These are phyloP conservation scores for Nematostella vectensis DNA, from an alignment of 92 coral and sea anemone species.

Conservation along the genomic window DNA sequence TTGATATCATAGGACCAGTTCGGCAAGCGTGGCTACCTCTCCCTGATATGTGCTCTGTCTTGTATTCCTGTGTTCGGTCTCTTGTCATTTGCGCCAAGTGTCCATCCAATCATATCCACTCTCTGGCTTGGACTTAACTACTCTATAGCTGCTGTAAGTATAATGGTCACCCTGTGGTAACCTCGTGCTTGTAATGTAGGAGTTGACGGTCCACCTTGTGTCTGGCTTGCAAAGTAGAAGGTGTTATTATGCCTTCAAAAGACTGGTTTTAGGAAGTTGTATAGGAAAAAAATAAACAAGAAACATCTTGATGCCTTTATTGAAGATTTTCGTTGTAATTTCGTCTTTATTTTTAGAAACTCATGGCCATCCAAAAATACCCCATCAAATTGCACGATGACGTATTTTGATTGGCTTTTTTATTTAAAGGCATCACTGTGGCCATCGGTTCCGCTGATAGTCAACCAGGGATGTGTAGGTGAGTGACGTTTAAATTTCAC, in stretches of 20 bases:
- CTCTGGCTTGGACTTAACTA: conserved; percentile 78
- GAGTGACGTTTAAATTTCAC: no score
- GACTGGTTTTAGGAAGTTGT: no score
- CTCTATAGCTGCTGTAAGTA: conserved; percentile 80
- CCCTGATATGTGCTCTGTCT: conserved; percentile 43
- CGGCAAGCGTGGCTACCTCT: conserved; percentile 61
- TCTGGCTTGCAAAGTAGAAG: no score
- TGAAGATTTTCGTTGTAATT: no score
- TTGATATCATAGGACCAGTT: conserved; percentile 43
- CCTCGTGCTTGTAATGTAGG: background rate
- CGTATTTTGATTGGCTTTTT: no score
- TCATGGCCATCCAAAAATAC: no score
- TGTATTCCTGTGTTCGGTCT: conserved; percentile 72
- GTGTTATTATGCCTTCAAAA: no score
- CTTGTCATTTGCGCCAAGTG: conserved; percentile 66
- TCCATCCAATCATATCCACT: conserved; percentile 67
- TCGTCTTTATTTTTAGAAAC: no score
- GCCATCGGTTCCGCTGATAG: conserved; percentile 82
- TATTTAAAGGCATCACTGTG: conserved; percentile 62
- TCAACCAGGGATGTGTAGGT: conserved; percentile 68
- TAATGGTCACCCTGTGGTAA: background rate
- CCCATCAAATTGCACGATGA: no score
- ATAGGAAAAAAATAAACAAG: no score
- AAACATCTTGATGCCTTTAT: no score
- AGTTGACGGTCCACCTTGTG: background rate